A percentile compares a stretch with the other conserved stretches of the same genome.
phyloP scores from a whole-genome alignment of 1,140 invertebrate species.

The Dreissena polymorpha region DNA sequence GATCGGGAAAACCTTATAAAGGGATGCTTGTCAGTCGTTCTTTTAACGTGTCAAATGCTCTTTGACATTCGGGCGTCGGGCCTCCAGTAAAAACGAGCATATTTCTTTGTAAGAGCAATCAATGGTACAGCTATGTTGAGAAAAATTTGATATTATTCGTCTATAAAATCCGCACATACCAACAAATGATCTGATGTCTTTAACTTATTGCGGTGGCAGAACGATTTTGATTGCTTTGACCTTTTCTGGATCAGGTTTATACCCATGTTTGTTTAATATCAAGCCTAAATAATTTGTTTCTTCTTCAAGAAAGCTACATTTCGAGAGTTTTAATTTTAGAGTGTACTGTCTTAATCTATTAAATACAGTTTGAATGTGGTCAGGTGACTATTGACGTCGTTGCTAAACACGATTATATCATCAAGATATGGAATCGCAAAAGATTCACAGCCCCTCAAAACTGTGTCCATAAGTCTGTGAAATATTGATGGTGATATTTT shows the following conservation, averaged over 20 bases:
- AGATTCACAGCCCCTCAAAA: too few species aligned
- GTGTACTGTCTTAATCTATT: too few species aligned
- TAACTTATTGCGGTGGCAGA: too few species aligned
- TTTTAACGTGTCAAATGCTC: conserved; percentile 58
- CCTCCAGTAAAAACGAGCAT: conserved; percentile 66
- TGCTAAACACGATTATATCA: conserved; percentile 63
- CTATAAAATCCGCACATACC: conserved; percentile 80
- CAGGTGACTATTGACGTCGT: not conserved
- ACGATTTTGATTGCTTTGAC: too few species aligned
- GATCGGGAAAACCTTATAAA: conserved; percentile 56
- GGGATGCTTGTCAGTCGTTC: conserved; percentile 63
- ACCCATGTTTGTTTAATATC: too few species aligned
- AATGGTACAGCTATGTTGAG: conserved; percentile 74
- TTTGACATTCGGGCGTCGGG: conserved; percentile 53
- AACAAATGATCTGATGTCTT: too few species aligned
- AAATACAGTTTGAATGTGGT: conserved; percentile 4
- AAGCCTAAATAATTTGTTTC: too few species aligned
- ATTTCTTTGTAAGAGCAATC: conserved; percentile 76
- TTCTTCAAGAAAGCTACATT: too few species aligned
- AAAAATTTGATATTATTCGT: conserved; percentile 77
- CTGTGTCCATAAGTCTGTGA: not conserved
- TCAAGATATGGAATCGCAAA: conserved; percentile 10
- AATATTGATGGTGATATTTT: conserved; percentile 1
- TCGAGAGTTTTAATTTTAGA: too few species aligned
- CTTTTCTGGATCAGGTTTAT: too few species aligned